phyloP scores from a whole-genome alignment of 2,888 invertebrate species.

The Norana najaformis region DNA sequence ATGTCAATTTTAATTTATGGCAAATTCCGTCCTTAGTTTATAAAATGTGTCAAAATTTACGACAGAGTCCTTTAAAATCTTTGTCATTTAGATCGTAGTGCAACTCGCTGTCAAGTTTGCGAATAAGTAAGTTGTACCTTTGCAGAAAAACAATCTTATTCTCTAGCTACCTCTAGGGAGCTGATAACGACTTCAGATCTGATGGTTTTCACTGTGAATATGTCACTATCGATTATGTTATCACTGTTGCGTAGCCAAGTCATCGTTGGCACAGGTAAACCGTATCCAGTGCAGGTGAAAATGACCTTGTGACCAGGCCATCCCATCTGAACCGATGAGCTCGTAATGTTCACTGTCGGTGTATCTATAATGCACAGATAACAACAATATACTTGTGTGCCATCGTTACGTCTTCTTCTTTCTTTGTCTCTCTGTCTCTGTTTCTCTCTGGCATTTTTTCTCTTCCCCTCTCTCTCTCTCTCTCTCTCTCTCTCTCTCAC shows the following conservation, averaged over 20 bases:
- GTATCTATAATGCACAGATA: not conserved
- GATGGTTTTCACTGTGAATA: constrained; percentile 32
- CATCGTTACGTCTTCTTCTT: too few relatives aligned
- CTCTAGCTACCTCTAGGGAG: constrained; percentile 33
- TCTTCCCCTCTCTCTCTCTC: too few relatives aligned
- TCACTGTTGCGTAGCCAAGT: constrained; percentile 36
- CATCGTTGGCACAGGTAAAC: constrained; percentile 37
- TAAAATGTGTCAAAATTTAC: too few relatives aligned
- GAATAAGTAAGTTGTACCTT: not conserved
- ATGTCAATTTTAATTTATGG: too few relatives aligned
- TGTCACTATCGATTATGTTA: constrained; percentile 30
- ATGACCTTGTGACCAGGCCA: constrained; percentile 37
- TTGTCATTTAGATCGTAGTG: too few relatives aligned
- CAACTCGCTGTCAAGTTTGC: too few relatives aligned
- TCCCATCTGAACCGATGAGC: constrained; percentile 28
- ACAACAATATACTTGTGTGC: not conserved
- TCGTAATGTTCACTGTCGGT: constrained; percentile 15
- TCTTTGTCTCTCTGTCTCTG: too few relatives aligned
- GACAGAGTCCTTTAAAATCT: too few relatives aligned
- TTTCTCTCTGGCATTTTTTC: too few relatives aligned
- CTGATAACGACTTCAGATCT: constrained; percentile 30
- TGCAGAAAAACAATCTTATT: not conserved
- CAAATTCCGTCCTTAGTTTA: too few relatives aligned
- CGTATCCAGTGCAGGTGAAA: constrained; percentile 38
- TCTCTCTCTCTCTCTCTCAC: not conserved